Evolutionary conservation across 2,888 invertebrate species (phyloP).

Genomic region (Harpalus rubripes): DNA sequence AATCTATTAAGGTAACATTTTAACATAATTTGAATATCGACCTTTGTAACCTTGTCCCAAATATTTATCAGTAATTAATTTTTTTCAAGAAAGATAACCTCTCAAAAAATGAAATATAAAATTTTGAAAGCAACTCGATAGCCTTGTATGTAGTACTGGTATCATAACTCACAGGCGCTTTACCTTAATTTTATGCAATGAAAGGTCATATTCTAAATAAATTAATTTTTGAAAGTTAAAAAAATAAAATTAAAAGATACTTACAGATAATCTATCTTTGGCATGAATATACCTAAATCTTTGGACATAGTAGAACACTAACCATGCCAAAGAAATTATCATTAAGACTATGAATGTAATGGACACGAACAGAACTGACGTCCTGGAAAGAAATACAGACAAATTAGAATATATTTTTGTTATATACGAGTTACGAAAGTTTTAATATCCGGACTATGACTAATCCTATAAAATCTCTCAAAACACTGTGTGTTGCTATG

Average conservation of each 20-base stretch:
- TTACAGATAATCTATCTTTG: constrained; percentile 94
- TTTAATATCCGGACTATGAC: too few relatives aligned
- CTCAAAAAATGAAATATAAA: neutral
- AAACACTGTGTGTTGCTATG: too few relatives aligned
- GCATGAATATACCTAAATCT: constrained; percentile 96
- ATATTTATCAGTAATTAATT: constrained; percentile 17
- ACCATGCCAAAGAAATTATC: constrained; percentile 96
- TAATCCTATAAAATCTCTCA: too few relatives aligned
- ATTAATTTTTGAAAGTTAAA: constrained; percentile 16
- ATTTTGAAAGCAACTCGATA: neutral
- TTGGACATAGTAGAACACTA: constrained; percentile 97
- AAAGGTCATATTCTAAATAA: too few relatives aligned
- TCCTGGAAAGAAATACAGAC: constrained; percentile 80
- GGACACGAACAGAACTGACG: constrained; percentile 95
- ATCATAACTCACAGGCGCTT: neutral
- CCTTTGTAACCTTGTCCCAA: constrained; percentile 32
- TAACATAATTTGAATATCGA: constrained; percentile 21
- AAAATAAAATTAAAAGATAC: constrained; percentile 72
- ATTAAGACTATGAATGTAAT: constrained; percentile 97
- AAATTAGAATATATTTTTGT: neutral
- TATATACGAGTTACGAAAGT: too few relatives aligned
- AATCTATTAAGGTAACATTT: neutral
- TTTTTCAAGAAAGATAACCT: neutral
- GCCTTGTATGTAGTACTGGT: neutral
- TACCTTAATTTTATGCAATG: too few relatives aligned